phyloP scores from a whole-genome alignment of 2,113 vertebrate species.

The Notothenia coriiceps region DNA sequence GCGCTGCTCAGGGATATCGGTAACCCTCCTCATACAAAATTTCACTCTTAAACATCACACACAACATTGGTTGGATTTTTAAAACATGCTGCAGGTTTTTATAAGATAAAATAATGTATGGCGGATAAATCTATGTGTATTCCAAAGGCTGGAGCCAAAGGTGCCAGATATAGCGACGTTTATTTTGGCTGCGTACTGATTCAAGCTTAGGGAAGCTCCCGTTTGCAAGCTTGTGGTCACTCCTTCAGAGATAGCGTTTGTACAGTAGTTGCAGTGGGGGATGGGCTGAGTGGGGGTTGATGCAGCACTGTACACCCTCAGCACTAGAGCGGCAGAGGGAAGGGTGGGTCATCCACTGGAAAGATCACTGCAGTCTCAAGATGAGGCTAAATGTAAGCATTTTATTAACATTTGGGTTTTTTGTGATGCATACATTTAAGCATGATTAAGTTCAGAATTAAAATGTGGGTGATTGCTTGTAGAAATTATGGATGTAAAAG shows the following conservation, averaged over 20 bases:
- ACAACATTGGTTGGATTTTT: background rate
- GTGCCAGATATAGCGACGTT: background rate
- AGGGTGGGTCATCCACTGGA: slow-evolving; percentile 55
- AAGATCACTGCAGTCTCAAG: slow-evolving; percentile 24
- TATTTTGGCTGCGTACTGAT: slow-evolving; percentile 33
- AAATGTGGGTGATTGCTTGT: background rate
- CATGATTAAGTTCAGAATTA: background rate
- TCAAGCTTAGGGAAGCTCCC: slow-evolving; percentile 34
- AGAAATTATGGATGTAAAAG: background rate
- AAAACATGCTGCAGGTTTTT: slow-evolving; percentile 5
- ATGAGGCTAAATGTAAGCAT: slow-evolving; percentile 24
- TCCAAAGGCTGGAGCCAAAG: slow-evolving; percentile 1
- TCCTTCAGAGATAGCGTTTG: slow-evolving; percentile 49
- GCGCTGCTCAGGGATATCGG: slow-evolving; percentile 35
- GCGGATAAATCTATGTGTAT: background rate
- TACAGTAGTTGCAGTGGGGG: slow-evolving; percentile 71
- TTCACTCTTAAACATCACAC: background rate
- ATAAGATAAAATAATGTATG: background rate
- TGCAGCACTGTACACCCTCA: slow-evolving; percentile 60
- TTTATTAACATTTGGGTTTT: slow-evolving; percentile 1
- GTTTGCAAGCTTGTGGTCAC: slow-evolving; percentile 46
- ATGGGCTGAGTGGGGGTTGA: slow-evolving; percentile 67
- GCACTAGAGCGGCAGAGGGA: slow-evolving; percentile 43
- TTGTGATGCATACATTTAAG: background rate
- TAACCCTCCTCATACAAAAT: slow-evolving; percentile 45